Evolutionary conservation across 2,797 vertebrate genomes (phyloP), one percentile per base, ranked within the genome.

Genomic region (Liparis tanakae): DNA sequence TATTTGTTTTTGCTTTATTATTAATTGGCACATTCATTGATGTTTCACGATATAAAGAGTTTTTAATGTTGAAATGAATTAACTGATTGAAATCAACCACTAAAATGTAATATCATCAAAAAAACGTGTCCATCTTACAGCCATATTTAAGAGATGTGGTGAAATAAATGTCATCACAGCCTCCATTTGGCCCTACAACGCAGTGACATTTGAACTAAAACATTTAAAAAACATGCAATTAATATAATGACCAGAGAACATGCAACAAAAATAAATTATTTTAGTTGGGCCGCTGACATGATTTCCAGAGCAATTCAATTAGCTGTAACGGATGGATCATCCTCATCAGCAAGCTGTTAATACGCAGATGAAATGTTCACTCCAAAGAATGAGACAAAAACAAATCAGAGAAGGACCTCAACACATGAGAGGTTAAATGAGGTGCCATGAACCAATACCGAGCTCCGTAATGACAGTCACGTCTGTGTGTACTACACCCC

Each of bases 271-370:
- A 70, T 76, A 54, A 56, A 77, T 83, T 75, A 20, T 72, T 65
- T 65, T 39, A 58, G 18, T 53, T 36, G 9, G 66, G 64, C 41
- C 76, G 81, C 53, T 74, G 72, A 81, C 70, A 87, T 78, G 14
- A 83, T 78, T 62, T 74, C 41, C 59, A 76, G 39, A 74, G 46
- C 67, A 77, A 74, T 81, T 79, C 18, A 79, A 86, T 86, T 70
- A 83, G 76, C 66, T 70, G 37, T 81, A 77, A 72, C 64, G 17
- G 78, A 80, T 78, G 41, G 57, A 60, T 65, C 44, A 78, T 80
- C 77, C 75, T 79, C 79, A 87, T 69, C 25, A 79, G 37, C 36
- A 60, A 37, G 59, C 59, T 59, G 41, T 59, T 77, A 37, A 37
- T 22, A 37, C 15, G 62, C 18, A 22, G 65, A 82, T 67, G 7